Percentiles rank a stretch among this genome's conserved stretches.
Conservation (phyloP, 1,140 invertebrate species). For the Halesus radiatus region DNA sequence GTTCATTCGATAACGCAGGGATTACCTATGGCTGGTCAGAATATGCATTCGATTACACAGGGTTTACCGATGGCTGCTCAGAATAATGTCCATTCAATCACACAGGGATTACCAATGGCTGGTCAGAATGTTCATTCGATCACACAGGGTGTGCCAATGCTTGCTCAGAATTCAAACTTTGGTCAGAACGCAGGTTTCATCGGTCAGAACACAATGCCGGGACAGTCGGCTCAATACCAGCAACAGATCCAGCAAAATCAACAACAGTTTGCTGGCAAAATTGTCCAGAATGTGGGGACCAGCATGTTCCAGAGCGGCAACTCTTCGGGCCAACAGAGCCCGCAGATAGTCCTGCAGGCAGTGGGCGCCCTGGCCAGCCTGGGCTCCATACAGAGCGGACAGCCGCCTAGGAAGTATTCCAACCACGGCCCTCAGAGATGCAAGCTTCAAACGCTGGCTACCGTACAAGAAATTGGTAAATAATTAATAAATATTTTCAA, state of each 20-base stretch:
- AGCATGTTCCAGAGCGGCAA: background rate
- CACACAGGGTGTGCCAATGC: too few relatives aligned
- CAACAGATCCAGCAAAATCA: background rate
- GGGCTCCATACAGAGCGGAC: slow-evolving; percentile 32
- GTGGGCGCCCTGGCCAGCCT: background rate
- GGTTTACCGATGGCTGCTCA: too few relatives aligned
- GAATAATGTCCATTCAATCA: too few relatives aligned
- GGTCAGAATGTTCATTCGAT: too few relatives aligned
- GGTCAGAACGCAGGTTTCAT: background rate
- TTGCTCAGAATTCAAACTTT: too few relatives aligned
- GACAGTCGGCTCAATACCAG: background rate
- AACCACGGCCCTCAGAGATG: slow-evolving; percentile 64
- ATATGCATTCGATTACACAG: too few relatives aligned
- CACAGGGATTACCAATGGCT: too few relatives aligned
- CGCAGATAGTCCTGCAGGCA: background rate
- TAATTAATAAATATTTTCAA: slow-evolving; percentile 30
- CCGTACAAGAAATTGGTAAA: slow-evolving; percentile 70
- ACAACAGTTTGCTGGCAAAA: background rate
- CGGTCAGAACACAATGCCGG: background rate
- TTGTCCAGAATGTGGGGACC: background rate
- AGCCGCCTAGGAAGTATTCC: slow-evolving; percentile 64
- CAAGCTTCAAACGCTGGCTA: slow-evolving; percentile 67
- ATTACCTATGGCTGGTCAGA: too few relatives aligned
- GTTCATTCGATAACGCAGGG: too few relatives aligned
- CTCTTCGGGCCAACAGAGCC: slow-evolving; percentile 1